Base-by-base conservation (phyloP, 1,140 invertebrate species). In the Samia ricini region DNA sequence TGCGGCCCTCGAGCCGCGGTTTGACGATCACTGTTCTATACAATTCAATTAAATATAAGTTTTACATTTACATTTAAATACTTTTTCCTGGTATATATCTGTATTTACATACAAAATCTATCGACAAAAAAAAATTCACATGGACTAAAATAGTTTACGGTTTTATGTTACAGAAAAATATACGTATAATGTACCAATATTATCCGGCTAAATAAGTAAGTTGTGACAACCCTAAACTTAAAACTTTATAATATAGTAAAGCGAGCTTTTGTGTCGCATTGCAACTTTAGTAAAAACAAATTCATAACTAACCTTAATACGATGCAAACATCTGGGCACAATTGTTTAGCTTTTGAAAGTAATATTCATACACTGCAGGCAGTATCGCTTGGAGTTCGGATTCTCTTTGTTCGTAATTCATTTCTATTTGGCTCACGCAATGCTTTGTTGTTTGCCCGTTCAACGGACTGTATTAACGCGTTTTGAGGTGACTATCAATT, bases 381-480 rank as follows among this genome's bases (percentile, higher is more conserved):
- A 65, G 42, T 50, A 52, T 15, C 56, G 42, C n/a, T 20, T 56
- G 56, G 36, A 52, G 51, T 61, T 66, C 55, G 0, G 56, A 49
- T 61, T 61, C 33, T 20, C 59, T 66, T 61, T 66, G 59, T 49
- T 48, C 29, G n/a, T 18, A 21, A 66, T 61, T 66, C 60, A 66
- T 66, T 66, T 61, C 36, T 48, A 50, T 33, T 61, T n/a, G 36
- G 49, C 18, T 52, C 26, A 23, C 49, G 49, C 64, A 54, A 8
- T 29, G 59, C 60, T 66, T 66, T 66, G 54, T 65, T 61, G 64
- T 61, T 61, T 50, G 48, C 54, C 56, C 48, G 60, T 52, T 57
- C 55, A 58, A 42, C 55, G 60, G 57, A 61, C 59, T 61, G 48
- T 54, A 57, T 48, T 26, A 50, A 66, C 56, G 48, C 49, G 52